Conservation (phyloP, 2,888 invertebrate genomes). For the Drosophila stalkeri region DNA sequence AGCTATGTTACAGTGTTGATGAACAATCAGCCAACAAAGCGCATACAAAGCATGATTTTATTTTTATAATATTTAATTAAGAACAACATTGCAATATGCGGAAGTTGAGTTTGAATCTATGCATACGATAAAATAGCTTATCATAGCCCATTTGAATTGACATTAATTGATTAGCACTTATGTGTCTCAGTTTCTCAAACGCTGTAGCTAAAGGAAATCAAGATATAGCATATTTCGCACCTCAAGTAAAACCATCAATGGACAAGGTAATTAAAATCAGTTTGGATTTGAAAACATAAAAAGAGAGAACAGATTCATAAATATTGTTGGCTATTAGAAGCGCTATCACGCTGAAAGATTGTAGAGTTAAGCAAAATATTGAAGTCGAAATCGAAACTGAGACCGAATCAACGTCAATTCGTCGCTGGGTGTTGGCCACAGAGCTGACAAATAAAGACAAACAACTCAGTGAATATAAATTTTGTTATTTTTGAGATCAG, state of each 20-base stretch:
- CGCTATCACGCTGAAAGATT: slow-evolving; percentile 28
- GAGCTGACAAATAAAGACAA: background rate
- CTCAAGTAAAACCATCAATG: slow-evolving; percentile 23
- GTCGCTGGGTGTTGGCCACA: slow-evolving; percentile 21
- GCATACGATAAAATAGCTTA: background rate
- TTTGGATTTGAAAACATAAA: slow-evolving; percentile 24
- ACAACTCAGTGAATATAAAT: slow-evolving; percentile 3
- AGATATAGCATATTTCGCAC: slow-evolving; percentile 17
- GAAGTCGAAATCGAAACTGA: slow-evolving; percentile 12
- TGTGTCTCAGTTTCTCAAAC: background rate
- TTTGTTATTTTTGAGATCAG: background rate
- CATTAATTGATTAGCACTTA: slow-evolving; percentile 10
- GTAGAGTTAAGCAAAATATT: slow-evolving; percentile 25
- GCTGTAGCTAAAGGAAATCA: background rate
- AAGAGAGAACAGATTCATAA: slow-evolving; percentile 33
- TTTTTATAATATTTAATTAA: slow-evolving; percentile 3
- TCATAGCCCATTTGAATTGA: background rate
- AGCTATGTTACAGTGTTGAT: slow-evolving; percentile 3
- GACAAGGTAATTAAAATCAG: slow-evolving; percentile 34
- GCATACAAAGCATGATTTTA: slow-evolving; percentile 3
- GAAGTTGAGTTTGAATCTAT: slow-evolving; percentile 11
- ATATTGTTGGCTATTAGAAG: slow-evolving; percentile 61
- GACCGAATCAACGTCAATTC: slow-evolving; percentile 14
- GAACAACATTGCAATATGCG: slow-evolving; percentile 8
- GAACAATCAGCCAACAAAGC: slow-evolving; percentile 34